These are phyloP conservation scores for Haemorhous mexicanus DNA, from an alignment of 2,113 vertebrate genomes.

Conservation along the genomic window DNA sequence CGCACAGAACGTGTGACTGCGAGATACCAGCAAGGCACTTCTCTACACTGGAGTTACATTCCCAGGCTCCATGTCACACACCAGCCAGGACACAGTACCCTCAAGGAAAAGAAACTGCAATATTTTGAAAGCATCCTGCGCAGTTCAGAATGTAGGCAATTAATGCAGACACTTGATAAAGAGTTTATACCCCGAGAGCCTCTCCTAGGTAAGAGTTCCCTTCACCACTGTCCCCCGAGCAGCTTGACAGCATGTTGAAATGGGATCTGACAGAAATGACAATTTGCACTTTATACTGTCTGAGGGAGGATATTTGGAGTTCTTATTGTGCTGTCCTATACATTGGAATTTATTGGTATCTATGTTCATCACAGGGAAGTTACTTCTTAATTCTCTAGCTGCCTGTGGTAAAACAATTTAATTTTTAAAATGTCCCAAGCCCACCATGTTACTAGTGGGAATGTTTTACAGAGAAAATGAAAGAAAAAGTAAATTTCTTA, in stretches of 20 bases:
- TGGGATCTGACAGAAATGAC: background rate
- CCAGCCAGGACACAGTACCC: background rate
- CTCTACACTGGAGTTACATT: background rate
- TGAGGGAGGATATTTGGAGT: background rate
- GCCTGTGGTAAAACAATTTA: background rate
- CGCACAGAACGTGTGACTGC: background rate
- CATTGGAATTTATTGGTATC: background rate
- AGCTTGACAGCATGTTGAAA: background rate
- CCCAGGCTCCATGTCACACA: background rate
- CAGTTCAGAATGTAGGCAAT: background rate
- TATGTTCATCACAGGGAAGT: background rate
- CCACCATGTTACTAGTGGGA: background rate
- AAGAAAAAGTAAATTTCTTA: background rate
- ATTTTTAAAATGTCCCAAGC: background rate
- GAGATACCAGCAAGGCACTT: background rate
- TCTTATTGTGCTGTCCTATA: background rate
- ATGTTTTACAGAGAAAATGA: background rate
- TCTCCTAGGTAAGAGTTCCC: conserved; percentile 30
- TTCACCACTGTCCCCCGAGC: background rate
- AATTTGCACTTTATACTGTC: background rate
- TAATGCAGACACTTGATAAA: background rate
- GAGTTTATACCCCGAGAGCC: background rate
- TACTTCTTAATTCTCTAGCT: background rate
- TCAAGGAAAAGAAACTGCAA: conserved; percentile 7
- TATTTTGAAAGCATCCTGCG: conserved; percentile 34